These are phyloP conservation scores for Tor tambroides DNA, from an alignment of 2,113 vertebrate genomes.

Conservation along the genomic window DNA sequence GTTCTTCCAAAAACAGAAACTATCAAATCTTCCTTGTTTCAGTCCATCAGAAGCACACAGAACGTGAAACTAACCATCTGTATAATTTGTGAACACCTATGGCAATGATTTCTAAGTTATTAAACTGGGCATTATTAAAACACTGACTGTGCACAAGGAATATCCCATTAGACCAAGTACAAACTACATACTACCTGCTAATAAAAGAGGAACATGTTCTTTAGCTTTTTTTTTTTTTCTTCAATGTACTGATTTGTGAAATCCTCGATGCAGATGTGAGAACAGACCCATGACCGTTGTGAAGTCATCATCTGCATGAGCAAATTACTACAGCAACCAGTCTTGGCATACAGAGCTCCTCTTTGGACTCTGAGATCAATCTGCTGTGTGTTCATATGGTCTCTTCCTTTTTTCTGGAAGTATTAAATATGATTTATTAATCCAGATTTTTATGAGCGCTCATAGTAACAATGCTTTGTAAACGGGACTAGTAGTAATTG, in stretches of 20 bases:
- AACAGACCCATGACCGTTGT: conserved; percentile 12
- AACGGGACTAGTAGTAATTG: conserved; percentile 65
- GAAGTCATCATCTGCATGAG: conserved; percentile 57
- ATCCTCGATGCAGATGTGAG: neutral
- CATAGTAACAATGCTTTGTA: conserved; percentile 71
- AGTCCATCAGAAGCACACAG: neutral
- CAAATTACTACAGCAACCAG: conserved; percentile 46
- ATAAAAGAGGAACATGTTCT: conserved; percentile 1
- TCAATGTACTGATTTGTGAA: conserved; percentile 3
- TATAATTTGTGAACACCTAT: neutral
- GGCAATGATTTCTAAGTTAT: neutral
- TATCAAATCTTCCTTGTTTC: neutral
- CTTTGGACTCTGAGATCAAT: conserved; percentile 47
- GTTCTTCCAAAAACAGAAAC: neutral
- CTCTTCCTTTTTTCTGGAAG: conserved; percentile 56
- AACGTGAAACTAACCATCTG: neutral
- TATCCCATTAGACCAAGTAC: neutral
- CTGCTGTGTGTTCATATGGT: conserved; percentile 60
- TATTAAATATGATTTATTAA: conserved; percentile 56
- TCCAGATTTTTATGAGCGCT: conserved; percentile 68
- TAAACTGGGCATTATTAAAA: conserved; percentile 26
- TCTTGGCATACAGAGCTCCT: neutral
- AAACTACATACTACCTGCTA: conserved; percentile 16
- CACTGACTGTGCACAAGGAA: conserved; percentile 23
- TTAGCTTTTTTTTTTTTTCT: neutral